Evolutionary conservation across 2,797 vertebrate genomes (phyloP).

Genomic region (Helicolenus hilgendorfi): DNA sequence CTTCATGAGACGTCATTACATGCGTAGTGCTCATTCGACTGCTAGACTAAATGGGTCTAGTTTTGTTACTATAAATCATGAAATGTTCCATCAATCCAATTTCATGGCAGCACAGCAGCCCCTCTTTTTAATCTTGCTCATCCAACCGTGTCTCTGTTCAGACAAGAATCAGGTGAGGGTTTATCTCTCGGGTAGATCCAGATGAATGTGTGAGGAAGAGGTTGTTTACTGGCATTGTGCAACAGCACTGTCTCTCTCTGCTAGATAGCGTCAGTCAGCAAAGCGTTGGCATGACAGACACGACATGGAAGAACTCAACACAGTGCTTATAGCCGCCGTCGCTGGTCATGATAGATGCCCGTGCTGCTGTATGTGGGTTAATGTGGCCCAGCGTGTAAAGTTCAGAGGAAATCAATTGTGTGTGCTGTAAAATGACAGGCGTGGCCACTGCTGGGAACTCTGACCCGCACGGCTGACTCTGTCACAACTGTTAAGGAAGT

Average conservation of each 20-base stretch:
- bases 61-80: neutral
- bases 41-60: neutral
- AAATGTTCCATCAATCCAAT: neutral
- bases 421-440: slow-evolving; percentile 54
- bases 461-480: slow-evolving; percentile 46
- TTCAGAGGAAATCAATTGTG: slow-evolving; percentile 73
- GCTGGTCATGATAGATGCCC: slow-evolving; percentile 48
- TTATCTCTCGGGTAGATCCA: slow-evolving; percentile 43
- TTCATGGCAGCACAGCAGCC: neutral
- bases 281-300: slow-evolving; percentile 20
- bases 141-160: slow-evolving; percentile 26
- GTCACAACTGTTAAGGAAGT: slow-evolving; percentile 19
- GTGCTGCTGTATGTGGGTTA: slow-evolving; percentile 67
- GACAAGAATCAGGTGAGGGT: slow-evolving; percentile 37
- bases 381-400: slow-evolving; percentile 73
- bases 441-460: slow-evolving; percentile 54
- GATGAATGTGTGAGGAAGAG: slow-evolving; percentile 30
- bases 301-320: slow-evolving; percentile 34
- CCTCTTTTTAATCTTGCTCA: slow-evolving; percentile 18
- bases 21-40: neutral
- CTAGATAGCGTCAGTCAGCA: slow-evolving; percentile 61
- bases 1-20: slow-evolving; percentile 1
- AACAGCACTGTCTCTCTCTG: slow-evolving; percentile 51
- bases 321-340: slow-evolving; percentile 51
- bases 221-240: slow-evolving; percentile 72